These are phyloP conservation scores for Albula goreensis DNA, from an alignment of 2,113 vertebrate genomes.

Conservation along the genomic window DNA sequence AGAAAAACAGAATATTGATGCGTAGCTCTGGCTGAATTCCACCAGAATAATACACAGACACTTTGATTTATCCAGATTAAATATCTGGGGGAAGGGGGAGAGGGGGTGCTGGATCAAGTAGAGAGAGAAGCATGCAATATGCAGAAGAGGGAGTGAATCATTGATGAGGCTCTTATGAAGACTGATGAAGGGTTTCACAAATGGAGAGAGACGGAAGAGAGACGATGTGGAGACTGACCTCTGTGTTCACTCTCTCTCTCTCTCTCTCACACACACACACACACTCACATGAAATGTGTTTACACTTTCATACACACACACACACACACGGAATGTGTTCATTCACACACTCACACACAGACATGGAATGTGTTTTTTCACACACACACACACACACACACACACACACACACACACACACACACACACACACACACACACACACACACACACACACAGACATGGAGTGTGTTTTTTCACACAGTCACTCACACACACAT, in stretches of 20 bases:
- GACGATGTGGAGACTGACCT: background rate
- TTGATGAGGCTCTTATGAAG: conserved; percentile 12
- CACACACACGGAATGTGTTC: no score
- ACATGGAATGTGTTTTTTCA: background rate
- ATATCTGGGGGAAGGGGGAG: background rate
- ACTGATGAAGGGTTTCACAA: background rate
- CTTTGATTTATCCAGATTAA: conserved; percentile 29
- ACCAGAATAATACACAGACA: conserved; percentile 22
- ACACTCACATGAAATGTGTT: no score
- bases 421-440: background rate
- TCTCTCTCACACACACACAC: no score
- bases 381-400: background rate
- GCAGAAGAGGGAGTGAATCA: conserved; percentile 17
- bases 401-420: background rate
- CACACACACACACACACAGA: background rate
- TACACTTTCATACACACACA: no score
- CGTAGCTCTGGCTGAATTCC: background rate
- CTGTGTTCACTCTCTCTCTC: background rate
- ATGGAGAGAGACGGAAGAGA: background rate
- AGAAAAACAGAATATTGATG: background rate
- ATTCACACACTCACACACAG: no score
- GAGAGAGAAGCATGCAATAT: conserved; percentile 11
- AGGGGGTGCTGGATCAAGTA: conserved; percentile 14
- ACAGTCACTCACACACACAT: background rate
- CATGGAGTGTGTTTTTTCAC: no score